Base-by-base conservation (phyloP, 2,888 invertebrate genomes). In the Heliothis peltigera region DNA sequence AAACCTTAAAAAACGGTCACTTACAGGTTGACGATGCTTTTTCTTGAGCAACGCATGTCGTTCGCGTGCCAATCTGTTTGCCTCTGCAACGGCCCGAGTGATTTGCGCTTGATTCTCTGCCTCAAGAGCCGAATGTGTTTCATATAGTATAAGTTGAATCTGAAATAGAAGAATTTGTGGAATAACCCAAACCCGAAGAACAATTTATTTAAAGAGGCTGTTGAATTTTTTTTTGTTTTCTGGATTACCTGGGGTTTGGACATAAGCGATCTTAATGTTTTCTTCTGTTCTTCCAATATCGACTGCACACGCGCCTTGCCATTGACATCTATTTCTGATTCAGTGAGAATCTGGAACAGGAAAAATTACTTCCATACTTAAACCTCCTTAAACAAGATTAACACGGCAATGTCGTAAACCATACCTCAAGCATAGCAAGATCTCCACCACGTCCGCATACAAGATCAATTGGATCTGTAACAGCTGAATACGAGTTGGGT, bases 361-460 rank as follows among this genome's bases (percentile, higher is more conserved):
- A 39, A 51, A 39, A 39, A 39, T 39, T 4, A 4, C n/a, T 39
- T 39, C 39, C 4, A 15, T 39, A n/a, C 1, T 15, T 39, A 8
- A 32, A 8, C 12, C n/a, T n/a, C 39, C 15, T 39, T 39, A 3
- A 5, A 4, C 25, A 25, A n/a, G 0, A 18, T 47, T 7, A 8
- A 44, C 19, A 44, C 21, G 5, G 3, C 0, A 18, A 5, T 44
- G 10, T 15, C 10, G 15, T 0, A 25, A 32, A 18, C 21, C 43
- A 77, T 17, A 96, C 96, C 93, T 98, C 97, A 54, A 98, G 91
- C 95, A 98, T 97, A 12, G 96, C 95, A 6, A 97, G 91, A 86
- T 98, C 98, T 0, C 98, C 98, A 1, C 97, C 98, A 35, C 98
- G 95, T 6, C 97, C 97, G 79, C 97, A 97, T n/a, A 97, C 97